A percentile compares a stretch with the other conserved stretches of the same genome.
Evolutionary conservation across 1,140 invertebrate species (phyloP).

Genomic region (Bemisia tabaci): DNA sequence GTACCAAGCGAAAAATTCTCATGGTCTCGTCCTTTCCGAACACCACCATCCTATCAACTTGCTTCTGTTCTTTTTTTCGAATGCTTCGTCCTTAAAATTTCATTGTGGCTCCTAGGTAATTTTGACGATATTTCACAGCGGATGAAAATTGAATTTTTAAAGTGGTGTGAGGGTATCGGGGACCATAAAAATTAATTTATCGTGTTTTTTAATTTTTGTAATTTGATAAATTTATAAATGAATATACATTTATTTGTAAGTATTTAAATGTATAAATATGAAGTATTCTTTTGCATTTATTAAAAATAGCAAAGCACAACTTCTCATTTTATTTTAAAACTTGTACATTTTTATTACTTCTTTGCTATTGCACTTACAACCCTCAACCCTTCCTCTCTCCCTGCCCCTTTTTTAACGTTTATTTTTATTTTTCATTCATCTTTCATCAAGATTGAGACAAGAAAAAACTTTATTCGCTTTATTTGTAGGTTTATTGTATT

Average conservation of each 20-base stretch:
- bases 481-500: neutral
- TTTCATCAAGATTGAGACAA: neutral
- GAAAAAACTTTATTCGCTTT: neutral
- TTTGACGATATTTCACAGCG: neutral
- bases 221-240: neutral
- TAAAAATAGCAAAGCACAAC: neutral
- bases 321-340: neutral
- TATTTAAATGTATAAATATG: neutral
- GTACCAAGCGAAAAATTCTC: no score
- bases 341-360: neutral
- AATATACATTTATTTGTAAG: neutral
- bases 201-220: neutral
- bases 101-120: neutral
- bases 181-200: neutral
- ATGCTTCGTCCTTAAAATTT: neutral
- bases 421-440: neutral
- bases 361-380: neutral
- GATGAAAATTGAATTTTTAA: neutral
- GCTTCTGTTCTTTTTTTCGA: neutral
- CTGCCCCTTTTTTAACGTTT: neutral
- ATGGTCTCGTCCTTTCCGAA: no score
- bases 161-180: neutral
- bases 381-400: no score
- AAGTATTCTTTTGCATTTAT: neutral
- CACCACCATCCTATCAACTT: no score